Evolutionary conservation across 2,888 invertebrate species (phyloP).

Genomic region (Chydorus sphaericus): DNA sequence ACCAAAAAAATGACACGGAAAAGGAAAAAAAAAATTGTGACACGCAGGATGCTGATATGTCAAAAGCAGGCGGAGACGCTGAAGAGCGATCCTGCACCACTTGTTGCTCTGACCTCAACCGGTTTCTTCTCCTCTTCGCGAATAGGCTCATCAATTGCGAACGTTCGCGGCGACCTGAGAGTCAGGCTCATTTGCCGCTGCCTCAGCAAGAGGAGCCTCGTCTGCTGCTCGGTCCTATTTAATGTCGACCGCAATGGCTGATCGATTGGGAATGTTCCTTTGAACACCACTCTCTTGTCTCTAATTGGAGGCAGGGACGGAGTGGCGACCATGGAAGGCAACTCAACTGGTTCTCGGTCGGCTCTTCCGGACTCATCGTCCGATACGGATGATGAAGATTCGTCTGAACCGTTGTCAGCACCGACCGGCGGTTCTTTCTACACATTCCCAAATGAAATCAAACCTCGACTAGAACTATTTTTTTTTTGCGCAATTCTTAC

Average conservation of each 20-base stretch:
- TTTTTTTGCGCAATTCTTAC: too few species aligned
- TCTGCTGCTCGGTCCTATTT: conserved; percentile 20
- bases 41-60: conserved; percentile 5
- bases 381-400: too few species aligned
- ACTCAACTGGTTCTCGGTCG: too few species aligned
- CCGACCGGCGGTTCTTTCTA: too few species aligned
- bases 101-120: conserved; percentile 29
- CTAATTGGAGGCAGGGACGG: too few species aligned
- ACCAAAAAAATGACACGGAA: not conserved
- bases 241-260: conserved; percentile 41
- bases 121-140: conserved; percentile 34
- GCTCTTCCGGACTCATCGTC: conserved; percentile 31
- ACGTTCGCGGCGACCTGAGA: conserved; percentile 28
- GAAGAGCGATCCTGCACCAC: conserved; percentile 16
- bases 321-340: too few species aligned
- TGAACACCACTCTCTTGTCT: conserved; percentile 24
- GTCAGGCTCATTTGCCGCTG: conserved; percentile 22
- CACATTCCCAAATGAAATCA: too few species aligned
- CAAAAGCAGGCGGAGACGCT: conserved; percentile 17
- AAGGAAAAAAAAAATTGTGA: not conserved
- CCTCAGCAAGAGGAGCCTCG: not conserved
- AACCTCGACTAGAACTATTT: too few species aligned
- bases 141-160: conserved; percentile 35
- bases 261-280: conserved; percentile 76
- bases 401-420: too few species aligned